Evolutionary conservation across 2,797 vertebrate species (phyloP).

Genomic region (Simalia tracyae): DNA sequence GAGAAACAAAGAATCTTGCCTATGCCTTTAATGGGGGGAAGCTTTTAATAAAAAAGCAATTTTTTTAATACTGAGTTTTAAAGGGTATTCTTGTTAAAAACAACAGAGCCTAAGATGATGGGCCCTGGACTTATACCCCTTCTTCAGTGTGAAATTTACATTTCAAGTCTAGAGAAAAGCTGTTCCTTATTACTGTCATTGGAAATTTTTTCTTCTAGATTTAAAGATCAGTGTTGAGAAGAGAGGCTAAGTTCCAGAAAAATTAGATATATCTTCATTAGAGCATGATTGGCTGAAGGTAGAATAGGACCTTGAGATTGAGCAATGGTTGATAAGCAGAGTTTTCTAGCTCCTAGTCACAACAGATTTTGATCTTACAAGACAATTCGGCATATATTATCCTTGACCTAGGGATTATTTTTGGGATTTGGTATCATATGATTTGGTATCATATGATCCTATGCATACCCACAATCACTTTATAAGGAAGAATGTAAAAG

Average conservation of each 20-base stretch:
- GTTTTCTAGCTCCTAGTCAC: not conserved
- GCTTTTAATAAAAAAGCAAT: not conserved
- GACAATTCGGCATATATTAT: not conserved
- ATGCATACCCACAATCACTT: not conserved
- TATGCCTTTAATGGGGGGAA: not conserved
- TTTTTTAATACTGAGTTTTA: not conserved
- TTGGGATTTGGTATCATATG: not conserved
- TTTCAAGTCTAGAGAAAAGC: not conserved
- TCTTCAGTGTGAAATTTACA: not conserved
- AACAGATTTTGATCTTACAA: not conserved
- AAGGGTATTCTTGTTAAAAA: not conserved
- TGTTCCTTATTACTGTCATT: not conserved
- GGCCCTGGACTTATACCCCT: not conserved
- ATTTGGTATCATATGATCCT: not conserved
- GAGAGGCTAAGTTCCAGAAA: not conserved
- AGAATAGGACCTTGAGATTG: not conserved
- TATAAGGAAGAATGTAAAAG: not conserved
- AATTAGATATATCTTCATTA: not conserved
- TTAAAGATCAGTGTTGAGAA: not conserved
- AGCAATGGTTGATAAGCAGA: not conserved
- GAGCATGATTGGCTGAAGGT: not conserved
- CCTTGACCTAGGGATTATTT: not conserved
- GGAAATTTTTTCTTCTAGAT: not conserved
- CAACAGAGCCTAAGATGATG: not conserved
- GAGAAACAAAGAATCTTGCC: not conserved